Evolutionary conservation across 2,113 vertebrate species (phyloP).

Genomic region (Elgaria multicarinata): DNA sequence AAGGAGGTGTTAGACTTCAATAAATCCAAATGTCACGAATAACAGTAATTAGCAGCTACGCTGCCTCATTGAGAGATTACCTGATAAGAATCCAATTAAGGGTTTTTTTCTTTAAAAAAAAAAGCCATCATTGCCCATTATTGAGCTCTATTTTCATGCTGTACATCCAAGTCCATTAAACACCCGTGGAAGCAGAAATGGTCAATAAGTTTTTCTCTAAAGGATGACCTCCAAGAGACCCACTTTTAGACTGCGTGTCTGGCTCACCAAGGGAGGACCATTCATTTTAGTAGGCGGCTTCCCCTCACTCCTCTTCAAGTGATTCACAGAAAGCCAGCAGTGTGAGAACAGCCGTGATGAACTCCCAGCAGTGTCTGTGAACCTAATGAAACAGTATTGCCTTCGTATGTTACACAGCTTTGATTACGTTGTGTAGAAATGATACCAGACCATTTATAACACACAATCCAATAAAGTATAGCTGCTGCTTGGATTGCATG

Average conservation of each 20-base stretch:
- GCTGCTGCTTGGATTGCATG: background rate
- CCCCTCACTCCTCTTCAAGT: background rate
- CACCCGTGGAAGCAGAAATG: background rate
- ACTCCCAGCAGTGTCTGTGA: background rate
- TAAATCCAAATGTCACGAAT: conserved; percentile 66
- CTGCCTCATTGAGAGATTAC: conserved; percentile 61
- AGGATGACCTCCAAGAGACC: conserved; percentile 43
- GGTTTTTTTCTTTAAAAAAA: conserved; percentile 23
- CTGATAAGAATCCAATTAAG: conserved; percentile 67
- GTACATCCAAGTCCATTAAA: conserved; percentile 37
- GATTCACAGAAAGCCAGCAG: background rate
- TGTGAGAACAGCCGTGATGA: background rate
- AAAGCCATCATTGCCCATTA: conserved; percentile 44
- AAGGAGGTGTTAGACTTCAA: conserved; percentile 55
- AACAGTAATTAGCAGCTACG: conserved; percentile 70
- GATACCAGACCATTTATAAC: background rate
- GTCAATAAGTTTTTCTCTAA: conserved; percentile 19
- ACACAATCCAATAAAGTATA: conserved; percentile 5
- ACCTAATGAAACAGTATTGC: background rate
- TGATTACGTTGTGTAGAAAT: conserved; percentile 1
- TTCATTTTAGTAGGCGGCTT: conserved; percentile 31
- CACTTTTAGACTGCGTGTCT: conserved; percentile 16
- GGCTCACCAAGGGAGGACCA: conserved; percentile 33
- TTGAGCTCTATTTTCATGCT: conserved; percentile 50
- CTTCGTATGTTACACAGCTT: background rate